phyloP scores from a whole-genome alignment of 2,113 vertebrate species.

The Cryptoleucopteryx plumbea region DNA sequence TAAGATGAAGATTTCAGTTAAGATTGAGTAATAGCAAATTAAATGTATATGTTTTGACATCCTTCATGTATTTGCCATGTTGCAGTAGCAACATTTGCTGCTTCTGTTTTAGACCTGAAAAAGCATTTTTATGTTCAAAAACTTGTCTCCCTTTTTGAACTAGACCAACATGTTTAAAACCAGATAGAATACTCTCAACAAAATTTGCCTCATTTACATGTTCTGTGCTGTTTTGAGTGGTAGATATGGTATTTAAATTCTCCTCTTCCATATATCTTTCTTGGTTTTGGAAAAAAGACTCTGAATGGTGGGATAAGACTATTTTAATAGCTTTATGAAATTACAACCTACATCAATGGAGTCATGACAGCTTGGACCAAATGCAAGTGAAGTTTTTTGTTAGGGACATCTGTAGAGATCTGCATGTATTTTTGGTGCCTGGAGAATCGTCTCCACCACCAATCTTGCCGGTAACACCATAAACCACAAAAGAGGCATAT shows the following conservation, averaged over 20 bases:
- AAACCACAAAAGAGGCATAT: slow-evolving; percentile 41
- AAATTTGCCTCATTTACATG: not conserved
- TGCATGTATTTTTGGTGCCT: slow-evolving; percentile 35
- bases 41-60: not conserved
- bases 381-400: not conserved
- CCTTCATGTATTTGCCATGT: not conserved
- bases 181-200: not conserved
- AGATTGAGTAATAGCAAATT: not conserved
- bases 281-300: not conserved
- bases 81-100: not conserved
- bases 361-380: slow-evolving; percentile 34
- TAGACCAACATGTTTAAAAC: not conserved
- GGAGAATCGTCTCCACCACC: not conserved
- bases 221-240: not conserved
- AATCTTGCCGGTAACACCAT: slow-evolving; percentile 29
- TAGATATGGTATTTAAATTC: not conserved
- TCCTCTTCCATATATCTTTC: not conserved
- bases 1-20: not conserved
- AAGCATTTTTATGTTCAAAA: not conserved
- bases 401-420: not conserved
- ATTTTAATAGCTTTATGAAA: slow-evolving; percentile 23
- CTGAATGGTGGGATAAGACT: not conserved
- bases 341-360: not conserved
- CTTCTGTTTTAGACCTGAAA: not conserved
- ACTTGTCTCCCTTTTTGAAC: not conserved